Base-by-base conservation (phyloP, 2,888 invertebrate genomes). In the Cepaea hortensis region DNA sequence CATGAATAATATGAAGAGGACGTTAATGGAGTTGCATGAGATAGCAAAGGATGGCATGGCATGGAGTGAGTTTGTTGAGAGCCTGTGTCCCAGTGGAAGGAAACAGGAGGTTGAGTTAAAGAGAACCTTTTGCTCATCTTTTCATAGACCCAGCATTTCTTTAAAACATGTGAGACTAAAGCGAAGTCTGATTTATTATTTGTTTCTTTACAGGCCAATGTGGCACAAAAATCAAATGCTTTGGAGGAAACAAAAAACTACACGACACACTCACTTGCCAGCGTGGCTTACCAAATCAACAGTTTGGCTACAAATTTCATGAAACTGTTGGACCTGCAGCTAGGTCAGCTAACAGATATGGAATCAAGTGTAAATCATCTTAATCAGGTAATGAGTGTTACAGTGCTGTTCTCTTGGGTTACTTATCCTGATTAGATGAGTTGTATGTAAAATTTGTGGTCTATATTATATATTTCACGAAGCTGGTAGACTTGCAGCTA, bases 271-370 rank as follows among this genome's bases (percentile, higher is more conserved):
- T 98, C 99, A 0, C 95, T 99, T 92, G 99, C 99, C 20, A 98
- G 98, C 95, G 99, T 99, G 20, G 99, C 99, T 0, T 99, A 99
- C 95, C 99, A 99, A 95, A 99, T 99, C 91, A 99, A 99, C 94
- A 99, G 98, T 5, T 95, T 99, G 90, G 99, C 99, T 0, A 98
- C 97, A 93, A 99, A 99, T 95, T 98, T 99, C 93, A 96, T 99
- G 88, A 98, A 99, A 94, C 95, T 99, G 92, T 95, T 99, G 85
- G 99, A 99, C 91, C 95, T 99, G 86, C 99, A 99, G 95, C 97
- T 97, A 0, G 97, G 97, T 91, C 98, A 99, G 94, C 95, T 99
- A 81, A 97, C 97, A 73, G 98, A 98, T 94, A 99, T 99, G 98
- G 98, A 99, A 94, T 98, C 98, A 85, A 98, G 98, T 94, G 98